A percentile compares a stretch with the other conserved stretches of the same genome.
Conservation (phyloP, 2,888 invertebrate genomes). For the Drosophila dives region DNA sequence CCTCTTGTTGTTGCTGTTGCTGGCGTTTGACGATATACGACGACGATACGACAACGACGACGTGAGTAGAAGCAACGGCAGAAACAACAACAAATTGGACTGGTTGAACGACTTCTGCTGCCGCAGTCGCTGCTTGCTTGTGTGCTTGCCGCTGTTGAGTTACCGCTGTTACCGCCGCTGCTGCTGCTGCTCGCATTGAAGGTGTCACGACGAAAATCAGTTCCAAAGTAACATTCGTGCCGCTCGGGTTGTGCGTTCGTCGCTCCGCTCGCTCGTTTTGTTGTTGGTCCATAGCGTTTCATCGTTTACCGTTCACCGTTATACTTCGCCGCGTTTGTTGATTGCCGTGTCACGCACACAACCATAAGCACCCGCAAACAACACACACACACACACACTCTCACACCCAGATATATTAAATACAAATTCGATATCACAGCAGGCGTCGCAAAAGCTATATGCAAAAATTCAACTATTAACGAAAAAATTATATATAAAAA, state of each 20-base stretch:
- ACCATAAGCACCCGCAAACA: conserved; percentile 4
- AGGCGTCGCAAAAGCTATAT: conserved; percentile 43
- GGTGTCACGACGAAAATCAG: conserved; percentile 82
- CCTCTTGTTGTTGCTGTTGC: conserved; percentile 27
- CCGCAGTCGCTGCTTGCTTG: conserved; percentile 37
- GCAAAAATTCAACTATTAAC: conserved; percentile 18
- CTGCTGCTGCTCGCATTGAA: conserved; percentile 66
- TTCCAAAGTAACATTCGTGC: conserved; percentile 84
- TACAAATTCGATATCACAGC: conserved; percentile 30
- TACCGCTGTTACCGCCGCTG: conserved; percentile 32
- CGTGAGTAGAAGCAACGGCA: conserved; percentile 28
- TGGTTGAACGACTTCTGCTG: conserved; percentile 76
- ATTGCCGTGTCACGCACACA: conserved; percentile 57
- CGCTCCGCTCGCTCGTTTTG: conserved; percentile 67
- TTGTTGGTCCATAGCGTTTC: conserved; percentile 58
- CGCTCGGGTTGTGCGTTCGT: conserved; percentile 81
- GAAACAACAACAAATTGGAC: conserved; percentile 55
- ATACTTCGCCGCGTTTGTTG: conserved; percentile 63
- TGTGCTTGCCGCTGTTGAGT: conserved; percentile 15
- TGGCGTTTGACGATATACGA: conserved; percentile 27
- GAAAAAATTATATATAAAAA: background rate
- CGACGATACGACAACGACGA: conserved; percentile 12
- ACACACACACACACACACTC: conserved; percentile 9
- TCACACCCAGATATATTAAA: conserved; percentile 5
- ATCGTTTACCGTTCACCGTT: conserved; percentile 55